Base-by-base conservation (phyloP, 2,888 invertebrate species). In the Tridacna gigas region DNA sequence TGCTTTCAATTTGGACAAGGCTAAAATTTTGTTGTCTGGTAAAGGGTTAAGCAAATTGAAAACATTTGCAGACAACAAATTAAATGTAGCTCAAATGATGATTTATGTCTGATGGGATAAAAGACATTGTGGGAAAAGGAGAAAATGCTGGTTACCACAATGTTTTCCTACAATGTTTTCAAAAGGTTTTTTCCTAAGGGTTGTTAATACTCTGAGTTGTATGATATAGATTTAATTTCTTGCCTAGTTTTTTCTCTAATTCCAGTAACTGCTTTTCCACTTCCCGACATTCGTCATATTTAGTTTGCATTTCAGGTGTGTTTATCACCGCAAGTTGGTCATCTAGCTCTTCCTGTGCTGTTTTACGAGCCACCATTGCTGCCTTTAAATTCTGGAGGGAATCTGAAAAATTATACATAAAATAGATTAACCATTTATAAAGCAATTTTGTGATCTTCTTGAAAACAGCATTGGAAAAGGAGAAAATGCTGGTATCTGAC, bases 161-260 rank as follows among this genome's bases (percentile, higher is more conserved):
- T n/a, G n/a, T n/a, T n/a, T n/a, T n/a, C n/a, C n/a, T n/a, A n/a
- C n/a, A n/a, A n/a, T n/a, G n/a, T n/a, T n/a, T n/a, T n/a, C n/a
- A n/a, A n/a, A n/a, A n/a, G n/a, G n/a, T n/a, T n/a, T n/a, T n/a
- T n/a, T n/a, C n/a, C n/a, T n/a, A n/a, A n/a, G n/a, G 18, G 18
- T 51, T 51, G 12, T 18, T 51, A 13, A 65, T 18, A 65, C n/a
- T 18, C n/a, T 18, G 65, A 22, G 20, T 12, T n/a, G n/a, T 65
- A 65, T 18, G n/a, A 65, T 65, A 18, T 26, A 15, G 28, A 13
- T n/a, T n/a, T n/a, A 13, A 15, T 69, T 3, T 20, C 89, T 81
- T 74, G 94, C 94, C 94, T 48, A 94, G 87, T 89, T 92, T 91
- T 22, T 90, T 79, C 80, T 94, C 94, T 15, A 94, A 87, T 18